Base-by-base conservation (phyloP, 1,140 invertebrate species). In the Branchinecta lynchi region DNA sequence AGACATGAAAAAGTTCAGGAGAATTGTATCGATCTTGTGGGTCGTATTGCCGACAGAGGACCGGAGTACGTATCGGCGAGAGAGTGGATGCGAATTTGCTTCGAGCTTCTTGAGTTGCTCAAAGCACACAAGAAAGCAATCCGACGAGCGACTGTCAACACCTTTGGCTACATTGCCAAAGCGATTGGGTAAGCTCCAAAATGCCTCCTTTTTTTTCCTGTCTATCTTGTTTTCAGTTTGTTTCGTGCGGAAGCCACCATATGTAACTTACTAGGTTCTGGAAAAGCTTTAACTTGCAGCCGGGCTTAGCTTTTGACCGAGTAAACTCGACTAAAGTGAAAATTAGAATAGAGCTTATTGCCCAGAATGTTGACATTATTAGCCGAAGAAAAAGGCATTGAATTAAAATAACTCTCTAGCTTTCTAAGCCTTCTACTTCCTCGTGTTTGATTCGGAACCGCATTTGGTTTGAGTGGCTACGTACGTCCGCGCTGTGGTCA, bases 51-150 rank as follows among this genome's bases (percentile, higher is more conserved):
- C 21, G 97, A 99, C 81, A 84, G 96, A 76, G 97, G 97, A n/a
- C 93, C 95, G 0, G 97, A 99, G 78, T 98, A 96, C 80, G 97
- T 99, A 0, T 96, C 94, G 0, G 96, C 96, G 0, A 83, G 96
- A 71, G 97, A 99, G 81, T 99, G 97, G 97, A 99, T 99, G 96
- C 83, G 97, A 74, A 99, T 99, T 77, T 99, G 97, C 78, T 99
- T 99, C 78, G 97, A 99, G 77, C 80, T 99, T 45, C 79, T 99
- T 45, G 97, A 99, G 80, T 79, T 99, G n/a, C 79, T 99, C 3
- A 99, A 99, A 80, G 96, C 97, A 3, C 96, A 99, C 80, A 99
- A 99, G 79, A 99, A 99, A 78, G 94, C 96, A 0, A 99, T 99
- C 75, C 83, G 97, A 67, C 80, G 97, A 81, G 97, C 96, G 0